phyloP scores from a whole-genome alignment of 2,113 vertebrate species.

The Colossoma macropomum region DNA sequence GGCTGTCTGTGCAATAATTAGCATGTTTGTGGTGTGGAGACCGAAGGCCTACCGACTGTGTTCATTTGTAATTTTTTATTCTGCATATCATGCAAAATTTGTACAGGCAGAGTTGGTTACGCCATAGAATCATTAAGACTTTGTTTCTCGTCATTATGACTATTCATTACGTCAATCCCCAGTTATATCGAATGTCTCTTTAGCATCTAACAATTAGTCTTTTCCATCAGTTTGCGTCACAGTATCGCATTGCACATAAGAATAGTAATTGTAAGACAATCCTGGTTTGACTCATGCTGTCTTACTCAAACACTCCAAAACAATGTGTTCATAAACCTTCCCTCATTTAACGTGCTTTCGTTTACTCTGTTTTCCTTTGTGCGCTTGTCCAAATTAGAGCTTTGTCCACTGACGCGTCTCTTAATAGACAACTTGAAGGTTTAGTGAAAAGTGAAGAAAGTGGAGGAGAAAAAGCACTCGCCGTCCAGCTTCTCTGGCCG shows the following conservation, averaged over 20 bases:
- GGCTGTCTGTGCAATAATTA: constrained; percentile 12
- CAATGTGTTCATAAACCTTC: constrained; percentile 49
- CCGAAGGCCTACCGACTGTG: neutral
- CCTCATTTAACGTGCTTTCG: constrained; percentile 29
- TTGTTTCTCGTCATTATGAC: constrained; percentile 35
- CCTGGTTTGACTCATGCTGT: constrained; percentile 69
- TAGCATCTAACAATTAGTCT: constrained; percentile 72
- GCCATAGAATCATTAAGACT: neutral
- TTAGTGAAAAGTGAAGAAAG: neutral
- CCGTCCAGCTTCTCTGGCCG: neutral
- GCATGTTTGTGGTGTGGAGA: neutral
- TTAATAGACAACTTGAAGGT: neutral
- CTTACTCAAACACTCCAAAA: constrained; percentile 47
- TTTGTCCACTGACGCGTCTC: constrained; percentile 13
- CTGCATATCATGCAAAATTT: neutral
- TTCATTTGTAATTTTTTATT: constrained; percentile 17
- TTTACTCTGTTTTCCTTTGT: constrained; percentile 27
- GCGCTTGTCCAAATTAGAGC: constrained; percentile 39
- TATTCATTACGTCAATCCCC: constrained; percentile 59
- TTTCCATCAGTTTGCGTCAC: constrained; percentile 69
- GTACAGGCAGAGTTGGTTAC: neutral
- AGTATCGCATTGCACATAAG: constrained; percentile 59
- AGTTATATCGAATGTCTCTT: constrained; percentile 68
- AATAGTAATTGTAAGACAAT: constrained; percentile 78
- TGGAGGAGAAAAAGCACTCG: neutral